Evolutionary conservation across 1,140 invertebrate genomes (phyloP), one percentile per base, ranked within the genome.

Genomic region (Drosophila nigromelanica): DNA sequence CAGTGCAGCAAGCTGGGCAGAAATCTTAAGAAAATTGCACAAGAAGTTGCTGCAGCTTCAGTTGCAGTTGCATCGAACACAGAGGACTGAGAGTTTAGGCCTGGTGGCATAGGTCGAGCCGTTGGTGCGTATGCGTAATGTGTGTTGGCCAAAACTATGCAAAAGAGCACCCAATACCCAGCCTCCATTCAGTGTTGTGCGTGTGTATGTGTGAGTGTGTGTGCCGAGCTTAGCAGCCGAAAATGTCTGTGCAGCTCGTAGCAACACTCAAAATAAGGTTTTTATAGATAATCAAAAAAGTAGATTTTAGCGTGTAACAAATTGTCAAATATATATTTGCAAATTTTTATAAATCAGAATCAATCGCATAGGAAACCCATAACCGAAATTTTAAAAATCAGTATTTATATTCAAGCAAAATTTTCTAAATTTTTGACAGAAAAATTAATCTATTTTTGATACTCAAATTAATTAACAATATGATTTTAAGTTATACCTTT

Each of bases 11-110:
- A 60, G 68, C 48, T 64, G 24, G n/a, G 12, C 33, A 59, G 59
- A 78, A 71, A 79, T 87, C 83, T 87, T 87, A 87, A 87, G 83
- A 87, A 87, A 86, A 77, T 58, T 87, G 54, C 83, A 79, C 73
- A 87, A 76, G 82, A 87, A 87, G 68, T 76, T 70, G 67, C 47
- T 78, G 78, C 79, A 73, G 52, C 39, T 73, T 61, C 73, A 55
- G 27, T 77, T 70, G 78, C 64, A 62, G 48, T 62, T 62, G 77
- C 67, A 58, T 50, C 15, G n/a, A 37, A 21, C 12, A 64, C 18
- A 8, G 27, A 5, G 21, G 8, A 5, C 15, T 14, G 21, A 27
- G 0, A 7, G 7, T 12, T 7, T 18, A 52, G n/a, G 24, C n/a
- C 37, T 11, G 43, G 54, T 18, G 35, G 33, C 27, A 30, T 21